Conservation (phyloP, 1,140 invertebrate genomes). For the Pseudomyrmex cubaensis region DNA sequence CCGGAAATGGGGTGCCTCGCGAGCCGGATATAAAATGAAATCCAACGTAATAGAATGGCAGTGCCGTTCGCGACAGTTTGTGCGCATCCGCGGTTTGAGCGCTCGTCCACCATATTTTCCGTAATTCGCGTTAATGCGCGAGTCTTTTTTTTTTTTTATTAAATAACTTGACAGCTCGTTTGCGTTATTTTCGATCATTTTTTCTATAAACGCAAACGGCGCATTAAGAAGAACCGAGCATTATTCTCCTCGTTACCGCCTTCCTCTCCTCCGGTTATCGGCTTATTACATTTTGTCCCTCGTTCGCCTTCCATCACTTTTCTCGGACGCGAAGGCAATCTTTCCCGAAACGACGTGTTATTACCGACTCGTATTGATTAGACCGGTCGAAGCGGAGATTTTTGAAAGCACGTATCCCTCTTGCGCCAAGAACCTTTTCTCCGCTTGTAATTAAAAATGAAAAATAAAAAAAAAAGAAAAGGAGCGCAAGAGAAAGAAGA, state of each 20-base stretch:
- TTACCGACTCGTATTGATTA: conserved; percentile 22
- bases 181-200: no score
- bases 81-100: conserved; percentile 24
- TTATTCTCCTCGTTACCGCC: conserved; percentile 22
- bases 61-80: conserved; percentile 32
- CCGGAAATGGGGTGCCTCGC: conserved; percentile 77
- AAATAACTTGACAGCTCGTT: conserved; percentile 10
- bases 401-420: neutral
- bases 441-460: neutral
- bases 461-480: neutral
- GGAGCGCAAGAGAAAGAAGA: no score
- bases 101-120: no score
- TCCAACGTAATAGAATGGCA: conserved; percentile 62
- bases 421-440: neutral
- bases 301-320: neutral
- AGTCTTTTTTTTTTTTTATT: neutral
- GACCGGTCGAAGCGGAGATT: neutral
- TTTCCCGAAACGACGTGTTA: neutral
- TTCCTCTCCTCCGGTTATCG: conserved; percentile 16
- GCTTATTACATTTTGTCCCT: neutral
- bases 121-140: no score
- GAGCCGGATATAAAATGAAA: conserved; percentile 80
- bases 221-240: conserved; percentile 57
- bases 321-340: conserved; percentile 26
- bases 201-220: conserved; percentile 11